Base-by-base conservation (phyloP, 2,797 vertebrate species). In the Pelochelys cantorii region DNA sequence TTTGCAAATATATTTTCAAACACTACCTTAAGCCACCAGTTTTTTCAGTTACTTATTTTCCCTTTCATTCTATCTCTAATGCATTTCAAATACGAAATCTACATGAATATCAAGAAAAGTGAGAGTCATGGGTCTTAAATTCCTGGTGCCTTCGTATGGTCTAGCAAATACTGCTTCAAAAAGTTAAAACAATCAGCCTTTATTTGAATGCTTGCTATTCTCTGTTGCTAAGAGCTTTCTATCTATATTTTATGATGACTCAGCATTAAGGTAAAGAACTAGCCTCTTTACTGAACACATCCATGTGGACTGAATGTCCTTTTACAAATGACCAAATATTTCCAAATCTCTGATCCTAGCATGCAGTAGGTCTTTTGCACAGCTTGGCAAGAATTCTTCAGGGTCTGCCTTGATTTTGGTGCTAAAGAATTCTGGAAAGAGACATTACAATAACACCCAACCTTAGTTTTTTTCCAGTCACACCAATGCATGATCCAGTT, bases 391-490 rank as follows among this genome's bases (percentile, higher is more conserved):
- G 4, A 27, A 60, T 8, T 83, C 71, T 79, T 74, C 79, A 57
- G 81, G 83, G 62, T 29, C 55, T 84, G 34, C 37, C 25, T 65
- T 77, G 1, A 0, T 57, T 82, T 25, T 52, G 81, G 34, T 83
- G 81, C 18, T 7, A 0, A n/a, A 71, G 60, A 42, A 57, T 60
- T 68, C 83, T 84, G 88, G 48, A 84, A 48, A 90, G 74, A 59
- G 18, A 48, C 23, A 77, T 52, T 27, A 48, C 74, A 77, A 77
- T 77, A 52, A 52, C 14, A 77, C 13, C 74, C 84, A 52, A 12
- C 80, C 80, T 22, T 22, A 37, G 34, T 53, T 55, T 37, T 9
- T 83, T 31, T 84, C 59, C 0, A 0, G 7, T 57, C 54, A 15
- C 68, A 88, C 83, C 78, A 13, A 23, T 29, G 31, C 7, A 42